Evolutionary conservation across 1,140 invertebrate genomes (phyloP).

Genomic region (Eubasilissa regina): DNA sequence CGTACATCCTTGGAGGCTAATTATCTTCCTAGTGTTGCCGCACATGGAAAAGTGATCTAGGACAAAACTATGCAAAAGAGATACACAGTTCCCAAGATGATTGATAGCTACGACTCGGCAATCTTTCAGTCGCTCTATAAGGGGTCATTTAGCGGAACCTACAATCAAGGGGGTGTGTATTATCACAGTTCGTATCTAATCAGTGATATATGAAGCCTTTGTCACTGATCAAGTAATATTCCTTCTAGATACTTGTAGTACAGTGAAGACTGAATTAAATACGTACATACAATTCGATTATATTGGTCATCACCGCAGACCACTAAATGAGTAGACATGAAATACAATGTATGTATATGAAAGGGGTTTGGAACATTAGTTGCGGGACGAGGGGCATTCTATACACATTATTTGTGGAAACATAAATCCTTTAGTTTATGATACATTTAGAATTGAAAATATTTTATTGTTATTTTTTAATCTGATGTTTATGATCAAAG

Average conservation of each 20-base stretch:
- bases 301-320: too few relatives aligned
- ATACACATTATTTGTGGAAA: too few relatives aligned
- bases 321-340: too few relatives aligned
- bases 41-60: constrained; percentile 16
- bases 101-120: constrained; percentile 16
- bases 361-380: too few relatives aligned
- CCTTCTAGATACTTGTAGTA: not conserved
- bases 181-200: constrained; percentile 31
- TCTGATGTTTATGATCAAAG: too few relatives aligned
- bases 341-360: too few relatives aligned
- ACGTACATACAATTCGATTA: not conserved
- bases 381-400: too few relatives aligned
- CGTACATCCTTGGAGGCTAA: not conserved
- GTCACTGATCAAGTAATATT: constrained; percentile 11
- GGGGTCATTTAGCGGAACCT: constrained; percentile 13
- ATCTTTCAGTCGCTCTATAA: constrained; percentile 2
- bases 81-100: constrained; percentile 2
- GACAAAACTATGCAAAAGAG: not conserved
- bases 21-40: constrained; percentile 16
- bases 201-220: constrained; percentile 34
- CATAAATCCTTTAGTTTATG: too few relatives aligned
- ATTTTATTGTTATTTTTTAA: too few relatives aligned
- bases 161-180: constrained; percentile 29
- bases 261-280: not conserved
- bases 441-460: too few relatives aligned